Base-by-base conservation (phyloP, 1,140 invertebrate species). In the Drosophila punjabiensis region DNA sequence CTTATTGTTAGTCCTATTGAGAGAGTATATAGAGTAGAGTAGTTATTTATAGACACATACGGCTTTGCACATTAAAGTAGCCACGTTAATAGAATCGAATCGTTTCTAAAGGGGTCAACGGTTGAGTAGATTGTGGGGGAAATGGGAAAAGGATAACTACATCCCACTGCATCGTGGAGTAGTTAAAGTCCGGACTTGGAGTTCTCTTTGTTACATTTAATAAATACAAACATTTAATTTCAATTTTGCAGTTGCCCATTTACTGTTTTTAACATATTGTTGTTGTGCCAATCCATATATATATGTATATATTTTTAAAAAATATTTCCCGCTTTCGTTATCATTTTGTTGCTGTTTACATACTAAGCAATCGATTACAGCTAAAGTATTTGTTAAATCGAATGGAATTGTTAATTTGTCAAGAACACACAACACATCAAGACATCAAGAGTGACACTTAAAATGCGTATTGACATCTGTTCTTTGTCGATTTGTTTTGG, bases 241-340 rank as follows among this genome's bases (percentile, higher is more conserved):
- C 11, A 33, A 47, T 64, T 24, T 56, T 68, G 10, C 52, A 10
- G 56, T 71, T 68, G 62, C 41, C 43, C 35, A 43, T 68, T 52
- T 64, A 59, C 56, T 45, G 41, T 68, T 52, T 67, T 71, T 76
- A 87, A 82, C 76, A 76, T 56, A 10, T 62, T 70, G 4, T 30
- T 41, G 61, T 77, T 74, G 67, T 87, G 80, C 80, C 62, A 84
- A 78, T 85, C 55, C n/a, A 39, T 56, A 39, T 24, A 39, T 24
- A 24, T 56, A 30, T 37, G 13, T 39, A 76, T 86, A 81, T 81
- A 81, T 84, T 84, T 88, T 89, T 89, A 70, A 78, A 84, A 88
- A 88, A 81, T 84, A 88, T 75, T 82, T 48, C 48, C 76, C 47
- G 20, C 37, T 68, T 61, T 70, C 28, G 58, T 70, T 47, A 62